Evolutionary conservation across 2,113 vertebrate species (phyloP), one percentile per base, ranked within the genome.

Genomic region (Thalassoma bifasciatum): DNA sequence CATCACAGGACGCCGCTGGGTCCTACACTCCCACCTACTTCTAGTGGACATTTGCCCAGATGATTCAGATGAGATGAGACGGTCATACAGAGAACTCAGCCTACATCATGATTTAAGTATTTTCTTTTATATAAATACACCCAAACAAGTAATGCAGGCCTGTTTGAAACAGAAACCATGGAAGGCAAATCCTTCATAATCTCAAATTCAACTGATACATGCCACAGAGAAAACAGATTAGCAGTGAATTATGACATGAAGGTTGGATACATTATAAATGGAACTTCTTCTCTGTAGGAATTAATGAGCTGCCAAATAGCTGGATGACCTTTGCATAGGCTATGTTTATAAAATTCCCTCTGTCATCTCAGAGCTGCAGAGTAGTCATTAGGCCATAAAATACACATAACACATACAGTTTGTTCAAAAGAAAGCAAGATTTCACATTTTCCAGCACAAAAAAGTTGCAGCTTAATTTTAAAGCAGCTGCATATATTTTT

Each of bases 21-120:
- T 91, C 92, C 85, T 89, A 92, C 51, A 53, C 46, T 83, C 86
- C 88, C 8, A 22, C 76, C 67, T 54, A 1, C 13, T 87, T 82
- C 26, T 66, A 21, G 66, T 47, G 71, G 70, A 82, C 75, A 10
- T 78, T 69, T 62, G 64, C 65, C 68, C 51, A 63, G 24, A 77
- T 82, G 79, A 85, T 67, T 82, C 78, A 85, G 69, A 71, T 38
- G 34, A 38, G 44, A 67, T 49, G 63, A 53, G 47, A 77, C 53
- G n/a, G 40, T 49, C 77, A 47, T 24, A 42, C 30, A 17, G 10
- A 49, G 51, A 62, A 72, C 26, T 50, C 14, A 2, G 47, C 52
- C 57, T 61, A 64, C 67, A 69, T 63, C 72, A 36, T 17, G 30
- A 24, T 59, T 53, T 57, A 4, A 9, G 19, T 19, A 58, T 37